These are phyloP conservation scores for Notarius lentiginosus DNA, from an alignment of 2,113 vertebrate species.

Conservation along the genomic window DNA sequence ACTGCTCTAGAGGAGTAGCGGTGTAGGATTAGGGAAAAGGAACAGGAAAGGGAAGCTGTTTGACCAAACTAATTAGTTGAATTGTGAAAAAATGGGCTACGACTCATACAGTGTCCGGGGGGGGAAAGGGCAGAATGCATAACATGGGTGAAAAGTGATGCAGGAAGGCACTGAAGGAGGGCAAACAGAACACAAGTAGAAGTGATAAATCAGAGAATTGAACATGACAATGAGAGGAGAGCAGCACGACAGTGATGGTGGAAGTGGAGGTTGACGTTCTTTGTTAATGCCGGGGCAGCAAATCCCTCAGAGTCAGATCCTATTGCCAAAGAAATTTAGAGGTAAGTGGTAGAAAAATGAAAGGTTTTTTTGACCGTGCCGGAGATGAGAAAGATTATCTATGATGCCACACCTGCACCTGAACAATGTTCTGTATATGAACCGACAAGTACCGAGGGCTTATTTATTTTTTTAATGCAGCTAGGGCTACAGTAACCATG, in stretches of 20 bases:
- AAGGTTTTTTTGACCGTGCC: conserved; percentile 7
- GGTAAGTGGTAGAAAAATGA: neutral
- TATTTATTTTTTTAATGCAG: neutral
- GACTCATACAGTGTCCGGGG: neutral
- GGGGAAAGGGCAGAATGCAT: conserved; percentile 1
- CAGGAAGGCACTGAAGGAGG: neutral
- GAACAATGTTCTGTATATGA: conserved; percentile 14
- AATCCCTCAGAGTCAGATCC: conserved; percentile 16
- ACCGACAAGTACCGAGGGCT: conserved; percentile 9
- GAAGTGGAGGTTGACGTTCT: neutral
- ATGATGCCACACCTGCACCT: conserved; percentile 13
- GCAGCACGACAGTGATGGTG: conserved; percentile 5
- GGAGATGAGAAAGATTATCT: conserved; percentile 19
- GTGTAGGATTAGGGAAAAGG: conserved; percentile 63
- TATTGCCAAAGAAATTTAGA: neutral
- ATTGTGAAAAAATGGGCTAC: conserved; percentile 40
- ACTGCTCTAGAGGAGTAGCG: conserved; percentile 65
- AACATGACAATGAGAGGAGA: conserved; percentile 20
- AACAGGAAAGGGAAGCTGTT: conserved; percentile 59
- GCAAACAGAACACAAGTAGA: conserved; percentile 3
- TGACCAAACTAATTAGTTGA: conserved; percentile 70
- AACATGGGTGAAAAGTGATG: conserved; percentile 15
- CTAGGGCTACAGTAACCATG: neutral
- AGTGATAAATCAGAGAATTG: conserved; percentile 20
- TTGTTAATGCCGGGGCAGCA: neutral